Evolutionary conservation across 2,113 vertebrate genomes (phyloP).

Genomic region (Phyllostomus hastatus): DNA sequence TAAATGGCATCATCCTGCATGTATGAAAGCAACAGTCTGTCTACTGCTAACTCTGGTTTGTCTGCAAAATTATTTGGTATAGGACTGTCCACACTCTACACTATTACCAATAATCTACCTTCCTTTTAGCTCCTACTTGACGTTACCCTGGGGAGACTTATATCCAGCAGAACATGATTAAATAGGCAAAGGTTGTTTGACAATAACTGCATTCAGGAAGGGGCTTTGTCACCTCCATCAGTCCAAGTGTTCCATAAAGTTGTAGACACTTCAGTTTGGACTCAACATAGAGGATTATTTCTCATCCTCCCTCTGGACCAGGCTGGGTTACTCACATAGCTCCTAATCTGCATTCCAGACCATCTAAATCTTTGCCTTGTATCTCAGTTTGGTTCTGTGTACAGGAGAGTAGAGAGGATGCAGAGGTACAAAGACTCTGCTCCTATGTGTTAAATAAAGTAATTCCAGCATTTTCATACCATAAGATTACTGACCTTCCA

Average conservation of each 20-base stretch:
- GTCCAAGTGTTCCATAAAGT: background rate
- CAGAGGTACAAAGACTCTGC: background rate
- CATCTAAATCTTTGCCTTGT: background rate
- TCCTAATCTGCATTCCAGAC: background rate
- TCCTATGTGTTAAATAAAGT: background rate
- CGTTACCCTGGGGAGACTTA: background rate
- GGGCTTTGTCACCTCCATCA: background rate
- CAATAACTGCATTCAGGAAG: background rate
- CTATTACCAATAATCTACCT: background rate
- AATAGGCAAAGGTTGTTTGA: background rate
- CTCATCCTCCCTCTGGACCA: background rate
- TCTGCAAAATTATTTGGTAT: background rate
- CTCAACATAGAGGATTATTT: background rate
- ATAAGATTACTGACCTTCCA: background rate
- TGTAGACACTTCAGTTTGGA: background rate
- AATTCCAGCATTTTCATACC: background rate
- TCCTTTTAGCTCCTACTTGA: background rate
- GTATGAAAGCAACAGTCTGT: background rate
- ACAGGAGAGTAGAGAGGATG: background rate
- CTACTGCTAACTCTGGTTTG: background rate
- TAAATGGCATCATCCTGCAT: background rate
- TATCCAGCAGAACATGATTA: background rate
- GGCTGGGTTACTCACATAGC: too few relatives aligned
- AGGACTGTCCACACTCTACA: background rate
- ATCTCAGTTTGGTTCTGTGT: background rate